Percentiles rank a stretch among this genome's conserved stretches.
Evolutionary conservation across 2,797 vertebrate species (phyloP).

Genomic region (Gallinago nigripennis): DNA sequence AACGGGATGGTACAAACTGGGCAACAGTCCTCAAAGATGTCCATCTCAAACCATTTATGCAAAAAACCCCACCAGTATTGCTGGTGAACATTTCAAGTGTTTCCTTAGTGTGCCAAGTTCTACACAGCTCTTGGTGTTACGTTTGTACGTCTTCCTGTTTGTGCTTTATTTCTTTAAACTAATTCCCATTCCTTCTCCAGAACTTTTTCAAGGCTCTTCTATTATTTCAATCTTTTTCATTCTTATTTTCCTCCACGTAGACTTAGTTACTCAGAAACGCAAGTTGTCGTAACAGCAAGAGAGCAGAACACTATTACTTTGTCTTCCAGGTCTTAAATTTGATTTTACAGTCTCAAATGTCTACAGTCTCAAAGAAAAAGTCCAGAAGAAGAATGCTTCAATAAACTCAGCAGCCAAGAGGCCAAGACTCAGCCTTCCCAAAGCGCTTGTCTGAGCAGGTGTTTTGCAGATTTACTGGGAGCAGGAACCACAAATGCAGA

Average conservation of each 20-base stretch:
- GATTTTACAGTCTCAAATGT: background rate
- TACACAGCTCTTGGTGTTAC: background rate
- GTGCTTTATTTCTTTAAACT: background rate
- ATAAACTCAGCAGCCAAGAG: background rate
- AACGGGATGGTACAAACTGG: accelerated
- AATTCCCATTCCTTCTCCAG: background rate
- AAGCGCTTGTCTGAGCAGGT: background rate
- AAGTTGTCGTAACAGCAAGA: background rate
- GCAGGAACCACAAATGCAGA: background rate
- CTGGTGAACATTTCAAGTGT: background rate
- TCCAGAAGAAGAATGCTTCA: background rate
- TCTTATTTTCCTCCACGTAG: background rate
- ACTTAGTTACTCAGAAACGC: background rate
- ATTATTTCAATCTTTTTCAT: background rate
- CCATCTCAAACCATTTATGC: background rate
- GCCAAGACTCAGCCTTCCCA: background rate
- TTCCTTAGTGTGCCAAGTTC: background rate
- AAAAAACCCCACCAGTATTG: background rate
- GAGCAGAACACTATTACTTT: background rate
- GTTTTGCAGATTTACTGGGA: background rate
- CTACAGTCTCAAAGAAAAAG: background rate
- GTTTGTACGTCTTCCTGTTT: background rate
- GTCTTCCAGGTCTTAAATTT: background rate
- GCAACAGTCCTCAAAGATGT: background rate
- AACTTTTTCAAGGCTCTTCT: background rate